Base-by-base conservation (phyloP, 1,140 invertebrate genomes). In the Apocrypta bakeri region DNA sequence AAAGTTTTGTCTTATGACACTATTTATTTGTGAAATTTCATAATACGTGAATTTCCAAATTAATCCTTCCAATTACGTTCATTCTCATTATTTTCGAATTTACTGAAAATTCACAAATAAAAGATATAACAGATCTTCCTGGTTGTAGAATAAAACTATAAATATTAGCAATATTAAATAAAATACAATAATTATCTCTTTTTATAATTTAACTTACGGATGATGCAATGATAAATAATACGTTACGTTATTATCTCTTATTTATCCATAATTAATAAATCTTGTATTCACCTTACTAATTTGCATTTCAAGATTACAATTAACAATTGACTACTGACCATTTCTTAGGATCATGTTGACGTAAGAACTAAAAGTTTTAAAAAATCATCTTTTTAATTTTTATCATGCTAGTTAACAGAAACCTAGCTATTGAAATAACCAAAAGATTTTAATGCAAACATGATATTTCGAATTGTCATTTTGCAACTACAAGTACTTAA, bases 141-240 rank as follows among this genome's bases (percentile, higher is more conserved):
- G 76, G 76, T 78, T 78, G 27, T 69, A 69, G 63, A 78, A 78
- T 48, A 42, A 78, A 78, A 78, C 37, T 9, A 56, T 21, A 56
- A 56, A 21, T 56, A 56, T 56, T 56, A 56, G 21, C 48, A n/a
- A n/a, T 56, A 17, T 56, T 56, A 56, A 56, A 21, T 56, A 21
- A 48, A 48, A 21, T 48, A 1, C 21, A 48, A 56, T 56, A 21
- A 21, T 17, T 48, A 14, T 14, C n/a, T 56, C n/a, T 56, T 56
- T 56, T 56, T 21, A 17, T 56, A 56, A 56, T 56, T 56, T n/a
- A 56, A n/a, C 48, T n/a, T 21, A 56, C n/a, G 48, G 48, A 21
- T 56, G 42, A 1, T 17, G 14, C 12, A 14, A 48, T 48, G 21
- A 17, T 17, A 17, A 48, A 17, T 48, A 48, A 48, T 48, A 17